phyloP scores from a whole-genome alignment of 2,888 invertebrate species.

The Nezara viridula region DNA sequence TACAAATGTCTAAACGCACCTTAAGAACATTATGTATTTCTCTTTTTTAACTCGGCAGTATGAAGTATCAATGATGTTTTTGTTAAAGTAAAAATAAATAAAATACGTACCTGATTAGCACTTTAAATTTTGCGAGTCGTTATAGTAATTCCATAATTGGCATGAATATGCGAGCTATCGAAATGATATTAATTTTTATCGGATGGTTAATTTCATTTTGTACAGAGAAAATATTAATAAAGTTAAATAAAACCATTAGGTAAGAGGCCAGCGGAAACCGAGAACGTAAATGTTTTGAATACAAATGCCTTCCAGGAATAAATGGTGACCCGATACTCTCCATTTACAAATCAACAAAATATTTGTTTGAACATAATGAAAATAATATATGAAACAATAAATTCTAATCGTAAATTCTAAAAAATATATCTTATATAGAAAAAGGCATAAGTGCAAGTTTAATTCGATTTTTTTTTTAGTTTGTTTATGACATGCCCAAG shows the following conservation, averaged over 20 bases:
- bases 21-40: too few relatives aligned
- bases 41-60: too few relatives aligned
- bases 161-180: too few relatives aligned
- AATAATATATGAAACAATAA: not conserved
- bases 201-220: too few relatives aligned
- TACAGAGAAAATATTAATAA: not conserved
- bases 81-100: too few relatives aligned
- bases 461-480: not conserved
- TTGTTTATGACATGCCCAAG: constrained; percentile 29
- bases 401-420: too few relatives aligned
- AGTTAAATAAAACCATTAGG: not conserved
- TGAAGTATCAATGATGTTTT: too few relatives aligned
- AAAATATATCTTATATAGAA: not conserved
- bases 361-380: not conserved
- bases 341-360: not conserved
- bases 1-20: too few relatives aligned
- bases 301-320: constrained; percentile 2
- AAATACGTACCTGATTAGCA: too few relatives aligned
- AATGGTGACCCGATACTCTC: not conserved
- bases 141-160: too few relatives aligned
- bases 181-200: too few relatives aligned
- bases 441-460: not conserved
- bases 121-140: too few relatives aligned
- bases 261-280: not conserved
- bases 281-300: not conserved